Evolutionary conservation across 2,888 invertebrate genomes (phyloP), one percentile per base, ranked within the genome.

Genomic region (Helicoverpa assulta): DNA sequence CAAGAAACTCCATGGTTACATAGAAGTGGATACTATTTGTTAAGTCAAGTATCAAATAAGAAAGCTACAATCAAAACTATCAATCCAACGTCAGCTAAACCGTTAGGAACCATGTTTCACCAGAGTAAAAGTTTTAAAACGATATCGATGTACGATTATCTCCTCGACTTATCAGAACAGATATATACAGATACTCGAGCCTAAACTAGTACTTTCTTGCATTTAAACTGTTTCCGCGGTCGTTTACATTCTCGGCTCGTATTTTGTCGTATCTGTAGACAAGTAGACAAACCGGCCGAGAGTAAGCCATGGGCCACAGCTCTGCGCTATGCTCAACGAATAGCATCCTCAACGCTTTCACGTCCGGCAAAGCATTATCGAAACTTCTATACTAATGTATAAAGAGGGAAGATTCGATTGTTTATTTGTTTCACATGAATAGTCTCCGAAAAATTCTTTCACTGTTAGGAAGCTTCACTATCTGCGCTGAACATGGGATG

Each of bases 281-380:
- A 64, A 69, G 55, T 78, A 47, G 67, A 62, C 52, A 74, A 74
- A 81, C 76, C 72, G 76, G 69, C 54, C 57, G 60, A 21, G 62
- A 66, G 53, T 52, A 63, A 77, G 70, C 66, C 59, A 55, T 73
- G 55, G 59, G 63, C 47, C 57, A 58, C 43, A 58, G 51, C n/a
- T 56, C 51, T 16, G 51, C 76, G 71, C 78, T 51, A 43, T 58
- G 56, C 67, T 74, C 55, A 55, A 58, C 67, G 67, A 43, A 63
- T 55, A 58, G 47, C 58, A 55, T 52, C 60, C 37, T 64, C 64
- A 66, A 21, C 66, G 73, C 70, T 79, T 80, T 80, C 73, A 79
- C 73, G 54, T 70, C 78, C 70, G 69, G 78, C 66, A 76, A 70
- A 65, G 65, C 67, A 78, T 75, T 79, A 81, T 78, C 73, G 8